Base-by-base conservation (phyloP, 2,888 invertebrate genomes). In the Drosophila robusta region DNA sequence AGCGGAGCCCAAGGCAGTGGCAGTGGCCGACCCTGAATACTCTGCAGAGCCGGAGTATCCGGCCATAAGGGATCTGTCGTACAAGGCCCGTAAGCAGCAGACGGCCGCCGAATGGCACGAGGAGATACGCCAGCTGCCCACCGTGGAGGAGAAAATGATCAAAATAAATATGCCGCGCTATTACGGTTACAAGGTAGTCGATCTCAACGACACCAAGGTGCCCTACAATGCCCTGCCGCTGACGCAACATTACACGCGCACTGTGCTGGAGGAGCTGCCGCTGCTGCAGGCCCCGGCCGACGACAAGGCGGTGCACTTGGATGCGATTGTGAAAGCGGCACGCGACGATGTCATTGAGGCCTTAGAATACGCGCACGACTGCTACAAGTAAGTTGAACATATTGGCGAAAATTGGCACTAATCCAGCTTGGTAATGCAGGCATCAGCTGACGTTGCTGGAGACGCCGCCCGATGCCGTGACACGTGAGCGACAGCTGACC, bases 71-170 rank as follows among this genome's bases (percentile, higher is more conserved):
- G 95, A 96, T 85, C 69, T 93, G 7, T 94, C 95, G 0, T 91
- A 87, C 11, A 89, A 93, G 79, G 94, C 93, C 7, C 93, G 89
- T 64, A 92, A 93, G 63, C 90, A 92, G 80, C 93, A 95, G 44
- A 90, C 92, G 61, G 91, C 93, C 0, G 89, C 93, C 70, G 75
- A 87, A 2, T 92, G 93, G 91, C 92, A 95, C 81, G 93, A 95
- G 14, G 93, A 94, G 87, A 94, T 97, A 12, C 93, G 94, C 89
- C 91, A 93, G 1, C 84, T 96, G 11, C 93, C 94, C 61, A 97
- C 96, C 0, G 94, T 97, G 0, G 97, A 98, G 92, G 97, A 97
- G 90, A 98, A 98, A 89, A 93, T 96, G 80, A 95, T 97, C 54
- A 96, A 96, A 79, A 87, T 97, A 24, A 97, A 97, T 90, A 95